phyloP scores from a whole-genome alignment of 2,113 vertebrate species.

The Sula dactylatra region DNA sequence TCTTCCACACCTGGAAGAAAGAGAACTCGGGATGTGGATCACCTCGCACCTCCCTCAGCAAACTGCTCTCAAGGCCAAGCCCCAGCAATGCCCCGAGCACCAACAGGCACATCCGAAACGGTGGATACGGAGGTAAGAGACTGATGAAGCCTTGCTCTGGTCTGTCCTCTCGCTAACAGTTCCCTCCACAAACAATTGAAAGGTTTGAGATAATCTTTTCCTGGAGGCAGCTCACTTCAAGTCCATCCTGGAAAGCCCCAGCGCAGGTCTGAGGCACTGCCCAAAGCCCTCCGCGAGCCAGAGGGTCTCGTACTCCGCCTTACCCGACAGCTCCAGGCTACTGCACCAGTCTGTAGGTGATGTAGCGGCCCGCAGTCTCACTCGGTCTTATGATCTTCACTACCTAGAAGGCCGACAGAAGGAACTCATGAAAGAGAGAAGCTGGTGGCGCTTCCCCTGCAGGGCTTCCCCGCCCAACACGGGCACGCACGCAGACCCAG shows the following conservation, averaged over 20 bases:
- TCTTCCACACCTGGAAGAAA: background rate
- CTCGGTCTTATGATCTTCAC: constrained; percentile 98
- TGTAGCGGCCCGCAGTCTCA: constrained; percentile 93
- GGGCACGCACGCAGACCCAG: background rate
- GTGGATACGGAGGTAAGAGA: too few relatives aligned
- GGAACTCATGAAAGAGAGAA: background rate
- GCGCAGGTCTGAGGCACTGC: background rate
- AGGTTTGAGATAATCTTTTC: background rate
- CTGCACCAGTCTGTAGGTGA: constrained; percentile 96
- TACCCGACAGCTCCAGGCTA: background rate
- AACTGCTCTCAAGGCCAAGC: background rate
- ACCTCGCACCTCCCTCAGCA: background rate
- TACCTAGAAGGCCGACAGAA: constrained; percentile 70
- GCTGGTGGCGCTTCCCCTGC: background rate
- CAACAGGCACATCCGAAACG: fast-evolving
- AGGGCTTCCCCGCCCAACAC: background rate
- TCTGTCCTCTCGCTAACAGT: background rate
- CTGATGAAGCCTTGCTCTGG: background rate
- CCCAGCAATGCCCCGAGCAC: background rate
- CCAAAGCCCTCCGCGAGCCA: background rate
- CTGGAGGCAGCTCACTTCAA: background rate
- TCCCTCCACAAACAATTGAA: background rate
- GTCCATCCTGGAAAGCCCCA: fast-evolving
- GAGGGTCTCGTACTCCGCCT: fast-evolving
- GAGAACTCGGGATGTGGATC: background rate